Base-by-base conservation (phyloP, 2,113 vertebrate species). In the Ardeotis arabs region DNA sequence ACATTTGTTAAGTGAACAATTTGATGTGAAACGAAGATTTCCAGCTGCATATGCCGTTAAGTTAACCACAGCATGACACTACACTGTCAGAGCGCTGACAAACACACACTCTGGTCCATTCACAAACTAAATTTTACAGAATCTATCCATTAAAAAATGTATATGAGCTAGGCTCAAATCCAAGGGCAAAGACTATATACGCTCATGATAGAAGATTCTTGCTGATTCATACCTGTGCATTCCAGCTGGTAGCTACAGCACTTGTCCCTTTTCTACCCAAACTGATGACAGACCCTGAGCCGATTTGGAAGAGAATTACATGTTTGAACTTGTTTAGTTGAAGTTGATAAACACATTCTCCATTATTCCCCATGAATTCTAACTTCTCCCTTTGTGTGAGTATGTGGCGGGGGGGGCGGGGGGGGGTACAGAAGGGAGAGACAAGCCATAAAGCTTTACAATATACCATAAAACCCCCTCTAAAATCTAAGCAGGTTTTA, bases 401-500 rank as follows among this genome's bases (percentile, higher is more conserved):
- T 9, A 3, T 37, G 24, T 27, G 6, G 35, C 35, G 35, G 35
- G 35, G 35, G 35, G 35, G 35, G 35, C 35, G 35, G 8, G 33
- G 44, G 13, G 9, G 2, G 17, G 20, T 20, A 73, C 1, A 1
- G 3, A 63, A 53, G 67, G 33, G 89, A 85, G 86, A 72, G 91
- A 87, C 45, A 95, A 91, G 59, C 74, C 47, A 77, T 92, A 97
- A 96, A 95, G 59, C 84, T 97, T 98, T 93, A 96, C 63, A 91
- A 84, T 94, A 84, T 82, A 89, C 64, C 68, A 92, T 97, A 96
- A 98, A 97, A 59, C 3, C 12, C 44, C 62, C 53, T 76, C 29
- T 73, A 89, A 91, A 96, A 84, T 47, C 79, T 73, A 84, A 96
- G 74, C 10, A 59, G 62, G 72, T n/a, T 93, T 91, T 55, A 94